phyloP scores from a whole-genome alignment of 2,888 invertebrate species.

The Orchestes rusci region DNA sequence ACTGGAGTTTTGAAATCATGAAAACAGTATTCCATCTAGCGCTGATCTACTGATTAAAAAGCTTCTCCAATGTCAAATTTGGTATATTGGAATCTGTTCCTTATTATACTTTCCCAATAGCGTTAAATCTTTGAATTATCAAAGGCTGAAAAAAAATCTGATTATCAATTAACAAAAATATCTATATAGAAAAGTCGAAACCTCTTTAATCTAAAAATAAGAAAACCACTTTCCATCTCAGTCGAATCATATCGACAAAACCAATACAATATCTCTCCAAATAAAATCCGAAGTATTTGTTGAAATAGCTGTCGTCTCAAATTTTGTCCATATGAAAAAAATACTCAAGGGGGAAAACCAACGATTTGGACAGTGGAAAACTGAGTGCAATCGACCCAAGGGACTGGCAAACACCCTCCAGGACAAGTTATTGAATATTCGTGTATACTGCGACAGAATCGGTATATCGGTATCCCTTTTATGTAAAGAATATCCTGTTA shows the following conservation, averaged over 20 bases:
- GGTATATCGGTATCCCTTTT: constrained; percentile 33
- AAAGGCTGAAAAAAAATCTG: too few species aligned
- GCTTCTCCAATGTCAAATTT: too few species aligned
- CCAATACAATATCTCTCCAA: constrained; percentile 8
- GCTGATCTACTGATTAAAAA: too few species aligned
- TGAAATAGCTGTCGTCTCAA: constrained; percentile 35
- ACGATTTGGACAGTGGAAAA: constrained; percentile 42
- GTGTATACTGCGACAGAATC: constrained; percentile 37
- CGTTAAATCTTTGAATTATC: too few species aligned
- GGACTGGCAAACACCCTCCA: constrained; percentile 32
- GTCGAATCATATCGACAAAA: constrained; percentile 11
- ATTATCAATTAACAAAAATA: too few species aligned
- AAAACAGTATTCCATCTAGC: too few species aligned
- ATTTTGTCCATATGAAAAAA: constrained; percentile 38
- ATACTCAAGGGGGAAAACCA: constrained; percentile 34
- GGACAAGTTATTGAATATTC: constrained; percentile 39
- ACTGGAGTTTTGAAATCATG: too few species aligned
- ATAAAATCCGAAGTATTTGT: constrained; percentile 12
- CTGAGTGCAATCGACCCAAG: constrained; percentile 37
- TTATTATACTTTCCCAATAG: too few species aligned
- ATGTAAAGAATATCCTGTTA: constrained; percentile 33
- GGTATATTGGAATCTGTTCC: too few species aligned
- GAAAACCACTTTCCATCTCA: too few species aligned
- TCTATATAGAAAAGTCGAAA: too few species aligned
- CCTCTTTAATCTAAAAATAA: too few species aligned